Evolutionary conservation across 2,797 vertebrate species (phyloP), one percentile per base, ranked within the genome.

Genomic region (Poeciliopsis gracilis): DNA sequence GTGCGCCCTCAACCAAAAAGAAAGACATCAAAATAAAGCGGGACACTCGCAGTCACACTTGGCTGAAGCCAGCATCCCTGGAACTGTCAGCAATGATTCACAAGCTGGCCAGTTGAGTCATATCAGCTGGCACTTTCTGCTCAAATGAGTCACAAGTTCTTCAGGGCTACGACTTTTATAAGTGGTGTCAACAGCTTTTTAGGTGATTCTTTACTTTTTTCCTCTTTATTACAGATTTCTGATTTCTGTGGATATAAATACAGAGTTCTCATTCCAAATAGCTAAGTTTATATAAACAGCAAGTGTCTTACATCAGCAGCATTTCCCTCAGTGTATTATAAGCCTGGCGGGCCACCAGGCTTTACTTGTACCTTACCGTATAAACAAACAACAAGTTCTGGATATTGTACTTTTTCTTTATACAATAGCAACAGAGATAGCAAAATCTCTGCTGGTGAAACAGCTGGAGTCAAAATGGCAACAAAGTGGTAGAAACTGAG

Each of bases 101-200:
- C 72, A 77, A 72, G 72, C 77, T 55, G 1, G 73, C 57, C 77
- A 49, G 83, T 71, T 82, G 89, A 90, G 59, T 88, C 82, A 78
- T 63, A 83, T 43, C 38, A 88, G 84, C 81, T 78, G 82, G 79
- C 81, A 82, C 87, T 90, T 92, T 83, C 86, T 86, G 81, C 74
- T 79, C 78, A 86, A 75, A 71, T 86, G 55, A 90, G 77, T 90
- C 85, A 90, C 81, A 84, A 84, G 81, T 82, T 78, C 77, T 73
- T 53, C 30, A 41, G 74, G 51, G 72, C 77, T 87, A 71, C 47
- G 76, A 77, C 75, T 83, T 28, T 38, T 73, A 72, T 41, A 81
- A 33, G 82, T 82, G 82, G 79, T 71, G 84, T 80, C 87, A 84
- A 76, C 88, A 75, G 79, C 72, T 73, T 80, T 77, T 84, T 82